Conservation (phyloP, 2,113 vertebrate genomes). For the Theristicus caerulescens region DNA sequence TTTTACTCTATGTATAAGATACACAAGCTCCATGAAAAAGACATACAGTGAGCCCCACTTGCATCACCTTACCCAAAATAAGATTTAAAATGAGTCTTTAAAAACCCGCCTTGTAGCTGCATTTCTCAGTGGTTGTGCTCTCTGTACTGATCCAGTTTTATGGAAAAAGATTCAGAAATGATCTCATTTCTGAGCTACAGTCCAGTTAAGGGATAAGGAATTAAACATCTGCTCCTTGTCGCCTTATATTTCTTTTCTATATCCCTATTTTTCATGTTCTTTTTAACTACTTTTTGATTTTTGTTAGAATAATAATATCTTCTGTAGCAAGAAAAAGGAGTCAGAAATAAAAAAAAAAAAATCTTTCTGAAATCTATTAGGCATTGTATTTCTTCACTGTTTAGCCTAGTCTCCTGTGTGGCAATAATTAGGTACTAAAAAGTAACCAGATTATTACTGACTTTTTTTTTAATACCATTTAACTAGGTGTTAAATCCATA, state of each 20-base stretch:
- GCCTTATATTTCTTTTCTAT: neutral
- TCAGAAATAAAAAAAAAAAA: neutral
- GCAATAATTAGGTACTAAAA: slow-evolving; percentile 32
- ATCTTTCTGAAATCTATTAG: neutral
- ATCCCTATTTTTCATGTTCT: neutral
- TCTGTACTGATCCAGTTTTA: neutral
- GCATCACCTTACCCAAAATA: neutral
- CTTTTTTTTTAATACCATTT: neutral
- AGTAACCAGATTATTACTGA: slow-evolving; percentile 11
- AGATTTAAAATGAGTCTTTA: neutral
- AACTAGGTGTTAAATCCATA: neutral
- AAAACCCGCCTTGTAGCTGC: neutral
- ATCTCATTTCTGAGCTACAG: neutral
- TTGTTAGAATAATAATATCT: neutral
- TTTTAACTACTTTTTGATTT: neutral
- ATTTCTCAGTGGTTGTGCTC: neutral
- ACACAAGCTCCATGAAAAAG: neutral
- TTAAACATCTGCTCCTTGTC: neutral
- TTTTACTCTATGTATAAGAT: neutral
- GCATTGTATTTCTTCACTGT: slow-evolving; percentile 1
- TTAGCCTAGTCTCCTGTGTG: neutral
- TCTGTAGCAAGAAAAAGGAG: too few species aligned
- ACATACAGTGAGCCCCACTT: neutral
- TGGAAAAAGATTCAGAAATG: neutral
- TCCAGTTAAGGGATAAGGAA: neutral